phyloP scores from a whole-genome alignment of 2,888 invertebrate species.

The Diabrotica balteata region DNA sequence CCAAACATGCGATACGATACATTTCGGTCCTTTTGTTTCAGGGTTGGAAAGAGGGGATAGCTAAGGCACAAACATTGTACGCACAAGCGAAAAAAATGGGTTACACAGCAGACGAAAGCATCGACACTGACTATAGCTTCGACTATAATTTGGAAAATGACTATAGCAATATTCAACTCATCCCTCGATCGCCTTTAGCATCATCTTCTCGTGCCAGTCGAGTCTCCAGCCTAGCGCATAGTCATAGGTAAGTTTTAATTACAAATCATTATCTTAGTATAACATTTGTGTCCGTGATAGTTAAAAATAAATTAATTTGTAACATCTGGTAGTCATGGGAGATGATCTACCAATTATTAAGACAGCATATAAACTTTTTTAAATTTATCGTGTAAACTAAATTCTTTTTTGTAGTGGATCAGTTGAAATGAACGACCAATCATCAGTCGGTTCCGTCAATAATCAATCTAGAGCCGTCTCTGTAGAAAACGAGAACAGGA shows the following conservation, averaged over 20 bases:
- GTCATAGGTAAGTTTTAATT: conserved; percentile 65
- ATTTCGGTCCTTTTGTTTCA: conserved; percentile 48
- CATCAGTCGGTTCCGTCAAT: conserved; percentile 61
- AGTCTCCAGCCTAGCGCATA: conserved; percentile 75
- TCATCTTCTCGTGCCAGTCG: conserved; percentile 68
- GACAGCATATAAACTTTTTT: background rate
- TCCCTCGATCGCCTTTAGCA: conserved; percentile 59
- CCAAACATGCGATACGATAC: too few relatives aligned
- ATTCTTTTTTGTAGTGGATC: conserved; percentile 64
- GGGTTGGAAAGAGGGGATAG: conserved; percentile 77
- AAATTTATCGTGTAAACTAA: background rate
- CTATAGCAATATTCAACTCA: conserved; percentile 56
- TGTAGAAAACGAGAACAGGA: conserved; percentile 69
- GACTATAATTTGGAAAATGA: conserved; percentile 57
- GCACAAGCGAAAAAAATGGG: conserved; percentile 65
- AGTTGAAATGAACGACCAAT: conserved; percentile 71
- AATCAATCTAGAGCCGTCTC: conserved; percentile 66
- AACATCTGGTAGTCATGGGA: too few relatives aligned
- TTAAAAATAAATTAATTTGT: too few relatives aligned
- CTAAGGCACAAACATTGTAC: conserved; percentile 79
- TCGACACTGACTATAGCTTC: conserved; percentile 54
- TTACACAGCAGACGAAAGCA: conserved; percentile 51
- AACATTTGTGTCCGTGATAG: too few relatives aligned
- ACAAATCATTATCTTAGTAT: too few relatives aligned
- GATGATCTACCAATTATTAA: too few relatives aligned